phyloP scores from a whole-genome alignment of 2,797 vertebrate species.

The Aselliscus stoliczkanus region DNA sequence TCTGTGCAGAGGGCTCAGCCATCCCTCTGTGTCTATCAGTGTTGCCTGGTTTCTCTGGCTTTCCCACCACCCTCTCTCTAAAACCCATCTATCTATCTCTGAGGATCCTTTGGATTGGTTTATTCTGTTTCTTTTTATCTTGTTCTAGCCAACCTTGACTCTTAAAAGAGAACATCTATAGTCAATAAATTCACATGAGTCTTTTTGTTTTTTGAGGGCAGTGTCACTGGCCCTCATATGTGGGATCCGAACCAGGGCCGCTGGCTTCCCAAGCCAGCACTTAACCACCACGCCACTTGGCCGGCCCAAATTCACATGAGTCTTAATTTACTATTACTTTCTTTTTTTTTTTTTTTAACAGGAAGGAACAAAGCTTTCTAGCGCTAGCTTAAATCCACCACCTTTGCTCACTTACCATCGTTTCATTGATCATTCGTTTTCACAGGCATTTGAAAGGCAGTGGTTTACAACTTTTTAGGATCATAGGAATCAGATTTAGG shows the following conservation, averaged over 20 bases:
- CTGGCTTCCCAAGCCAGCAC: too few relatives aligned
- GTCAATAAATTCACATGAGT: background rate
- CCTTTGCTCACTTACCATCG: background rate
- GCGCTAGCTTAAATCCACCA: background rate
- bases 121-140: background rate
- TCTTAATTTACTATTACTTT: background rate
- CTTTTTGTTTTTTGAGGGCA: too few relatives aligned
- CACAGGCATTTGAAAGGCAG: background rate
- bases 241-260: too few relatives aligned
- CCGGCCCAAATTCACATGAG: background rate
- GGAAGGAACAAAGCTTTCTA: background rate
- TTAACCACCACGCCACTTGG: too few relatives aligned
- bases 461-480: background rate
- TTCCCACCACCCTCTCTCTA: background rate
- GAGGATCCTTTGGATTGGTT: background rate
- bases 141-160: background rate
- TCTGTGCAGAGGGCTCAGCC: fast-evolving
- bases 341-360: background rate
- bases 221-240: too few relatives aligned
- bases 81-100: background rate
- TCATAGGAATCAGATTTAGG: background rate
- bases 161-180: background rate
- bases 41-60: background rate
- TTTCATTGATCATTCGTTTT: background rate
- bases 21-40: fast-evolving